Evolutionary conservation across 2,113 vertebrate species (phyloP).

Genomic region (Xiphophorus hellerii): DNA sequence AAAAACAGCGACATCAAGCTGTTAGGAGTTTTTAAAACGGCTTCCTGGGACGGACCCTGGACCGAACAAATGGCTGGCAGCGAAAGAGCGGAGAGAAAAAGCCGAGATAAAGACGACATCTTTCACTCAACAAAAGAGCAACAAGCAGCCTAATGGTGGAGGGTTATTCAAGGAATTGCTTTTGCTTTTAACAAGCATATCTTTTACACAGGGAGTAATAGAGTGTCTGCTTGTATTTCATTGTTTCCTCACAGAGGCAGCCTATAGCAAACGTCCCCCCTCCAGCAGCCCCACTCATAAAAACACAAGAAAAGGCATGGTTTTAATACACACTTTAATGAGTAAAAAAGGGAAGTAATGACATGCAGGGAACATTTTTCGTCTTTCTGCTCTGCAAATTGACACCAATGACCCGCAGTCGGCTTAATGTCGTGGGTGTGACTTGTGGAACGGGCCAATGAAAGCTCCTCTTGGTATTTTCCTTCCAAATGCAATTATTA

Average conservation of each 20-base stretch:
- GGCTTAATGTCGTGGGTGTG: constrained; percentile 31
- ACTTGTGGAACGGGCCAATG: constrained; percentile 37
- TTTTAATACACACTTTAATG: constrained; percentile 61
- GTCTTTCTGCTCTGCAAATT: constrained; percentile 24
- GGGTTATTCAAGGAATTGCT: constrained; percentile 33
- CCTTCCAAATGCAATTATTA: constrained; percentile 52
- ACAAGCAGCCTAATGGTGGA: constrained; percentile 7
- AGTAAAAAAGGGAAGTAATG: constrained; percentile 50
- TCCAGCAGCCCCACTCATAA: constrained; percentile 44
- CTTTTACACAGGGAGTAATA: constrained; percentile 44
- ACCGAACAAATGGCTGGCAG: constrained; percentile 32
- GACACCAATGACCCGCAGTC: constrained; percentile 53
- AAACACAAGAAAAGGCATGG: constrained; percentile 20
- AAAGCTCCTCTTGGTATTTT: constrained; percentile 42
- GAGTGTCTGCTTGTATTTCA: constrained; percentile 48
- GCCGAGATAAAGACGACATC: constrained; percentile 30
- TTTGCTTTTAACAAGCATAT: constrained; percentile 68
- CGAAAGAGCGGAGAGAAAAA: constrained; percentile 23
- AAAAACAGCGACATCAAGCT: constrained; percentile 31
- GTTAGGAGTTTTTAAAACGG: constrained; percentile 19
- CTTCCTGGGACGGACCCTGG: constrained; percentile 40
- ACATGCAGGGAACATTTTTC: constrained; percentile 34
- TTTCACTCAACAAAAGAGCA: constrained; percentile 41
- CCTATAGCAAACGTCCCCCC: constrained; percentile 12
- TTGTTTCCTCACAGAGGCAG: constrained; percentile 56